Base-by-base conservation (phyloP, 2,797 vertebrate species). In the Limnodromus scolopaceus region DNA sequence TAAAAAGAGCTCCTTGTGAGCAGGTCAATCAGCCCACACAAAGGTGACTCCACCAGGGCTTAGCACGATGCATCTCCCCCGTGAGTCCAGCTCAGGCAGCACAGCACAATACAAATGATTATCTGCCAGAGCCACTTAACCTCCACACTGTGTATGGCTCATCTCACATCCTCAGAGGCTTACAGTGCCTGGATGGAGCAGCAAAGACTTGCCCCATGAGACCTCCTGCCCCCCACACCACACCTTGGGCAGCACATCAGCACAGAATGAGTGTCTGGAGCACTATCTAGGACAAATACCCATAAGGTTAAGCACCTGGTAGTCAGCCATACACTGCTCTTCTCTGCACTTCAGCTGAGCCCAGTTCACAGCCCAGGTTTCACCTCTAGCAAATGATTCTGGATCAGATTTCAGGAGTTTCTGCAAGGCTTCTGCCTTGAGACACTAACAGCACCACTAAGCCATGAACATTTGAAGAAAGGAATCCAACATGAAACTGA, bases 281-380 rank as follows among this genome's bases (percentile, higher is more conserved):
- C 51, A 27, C 9, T 4, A 3, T 25, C 32, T 16, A 72, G 55
- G 60, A 51, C 43, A 74, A 32, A 54, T 2, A 49, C 1, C 16
- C 2, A 0, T 0, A 3, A 38, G 6, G 20, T 20, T 45, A 61
- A 84, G 54, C 54, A 39, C 32, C 20, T 25, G 25, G 20, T 10
- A 51, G 32, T 64, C 76, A 84, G 27, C 38, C 38, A 20, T 11
- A 11, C 11, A 1, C 48, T 45, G 30, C 58, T 90, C n/a, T 49
- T 57, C 41, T 54, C 69, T 53, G 41, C 32, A 18, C 14, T 49
- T 84, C 46, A 71, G 38, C 74, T 36, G 16, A 79, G 27, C 24
- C 41, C 43, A 65, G n/a, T 45, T 75, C 30, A 12, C 30, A 25
- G 34, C 32, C 16, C 41, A 41, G 25, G 65, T 53, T 78, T 86